These are phyloP conservation scores for Conopomorpha cramerella DNA, from an alignment of 1,140 invertebrate genomes.

Conservation along the genomic window DNA sequence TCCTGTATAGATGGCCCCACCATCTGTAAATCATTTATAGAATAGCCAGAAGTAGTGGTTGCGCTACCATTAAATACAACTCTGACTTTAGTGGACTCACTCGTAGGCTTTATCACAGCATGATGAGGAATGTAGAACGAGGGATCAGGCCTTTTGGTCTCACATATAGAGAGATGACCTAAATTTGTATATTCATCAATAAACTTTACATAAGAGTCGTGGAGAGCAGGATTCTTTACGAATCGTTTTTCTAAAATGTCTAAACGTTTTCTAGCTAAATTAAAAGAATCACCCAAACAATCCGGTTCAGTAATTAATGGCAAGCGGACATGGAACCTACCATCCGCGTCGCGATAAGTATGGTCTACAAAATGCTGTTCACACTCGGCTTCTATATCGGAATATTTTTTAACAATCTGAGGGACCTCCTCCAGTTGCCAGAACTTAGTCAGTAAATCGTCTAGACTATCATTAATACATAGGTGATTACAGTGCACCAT, in stretches of 20 bases:
- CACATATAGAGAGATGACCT: background rate
- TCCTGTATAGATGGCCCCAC: constrained; percentile 5
- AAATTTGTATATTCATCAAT: background rate
- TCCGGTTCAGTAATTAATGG: background rate
- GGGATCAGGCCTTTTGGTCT: constrained; percentile 8
- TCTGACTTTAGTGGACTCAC: constrained; percentile 5
- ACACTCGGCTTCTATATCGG: constrained; percentile 7
- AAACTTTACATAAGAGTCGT: background rate
- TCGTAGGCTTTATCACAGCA: background rate
- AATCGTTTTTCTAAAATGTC: background rate
- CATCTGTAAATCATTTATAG: constrained; percentile 12
- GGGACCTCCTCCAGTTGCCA: constrained; percentile 15
- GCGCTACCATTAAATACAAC: constrained; percentile 13
- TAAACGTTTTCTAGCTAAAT: background rate
- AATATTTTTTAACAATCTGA: background rate
- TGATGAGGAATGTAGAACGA: constrained; percentile 9
- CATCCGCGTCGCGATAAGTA: background rate
- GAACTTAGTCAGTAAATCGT: constrained; percentile 9
- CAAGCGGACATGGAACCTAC: background rate
- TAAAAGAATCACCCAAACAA: background rate
- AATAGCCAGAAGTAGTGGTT: constrained; percentile 8
- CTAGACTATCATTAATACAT: background rate
- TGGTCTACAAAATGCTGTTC: constrained; percentile 7
- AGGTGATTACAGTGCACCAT: background rate
- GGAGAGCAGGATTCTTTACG: background rate